These are phyloP conservation scores for Sardina pilchardus DNA, from an alignment of 2,113 vertebrate genomes.

Conservation along the genomic window DNA sequence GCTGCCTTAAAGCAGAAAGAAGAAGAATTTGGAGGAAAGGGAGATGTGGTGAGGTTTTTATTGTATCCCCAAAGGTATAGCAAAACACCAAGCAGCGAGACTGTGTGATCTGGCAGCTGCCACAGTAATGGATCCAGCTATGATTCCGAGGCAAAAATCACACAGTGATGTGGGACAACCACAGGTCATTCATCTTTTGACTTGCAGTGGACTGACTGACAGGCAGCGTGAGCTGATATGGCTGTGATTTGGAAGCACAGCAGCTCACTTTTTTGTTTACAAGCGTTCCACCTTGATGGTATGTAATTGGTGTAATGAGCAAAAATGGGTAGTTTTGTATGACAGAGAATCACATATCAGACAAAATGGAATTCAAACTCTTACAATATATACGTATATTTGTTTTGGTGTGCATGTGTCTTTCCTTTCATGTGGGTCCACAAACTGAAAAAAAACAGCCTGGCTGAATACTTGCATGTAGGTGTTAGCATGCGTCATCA, in stretches of 20 bases:
- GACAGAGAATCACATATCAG: neutral
- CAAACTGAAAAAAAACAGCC: neutral
- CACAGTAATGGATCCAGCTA: neutral
- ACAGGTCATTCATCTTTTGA: neutral
- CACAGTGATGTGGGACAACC: neutral
- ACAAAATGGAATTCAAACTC: neutral
- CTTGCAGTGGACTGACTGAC: neutral
- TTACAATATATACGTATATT: neutral
- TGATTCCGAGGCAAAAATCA: neutral
- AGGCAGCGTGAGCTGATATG: neutral
- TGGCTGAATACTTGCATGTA: neutral
- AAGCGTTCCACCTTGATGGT: neutral
- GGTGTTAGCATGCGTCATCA: constrained; percentile 10
- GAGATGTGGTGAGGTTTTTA: neutral
- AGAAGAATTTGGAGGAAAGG: neutral
- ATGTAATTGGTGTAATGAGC: neutral
- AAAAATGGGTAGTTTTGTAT: neutral
- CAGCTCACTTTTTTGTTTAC: neutral
- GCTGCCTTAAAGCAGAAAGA: neutral
- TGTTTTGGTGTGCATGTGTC: neutral
- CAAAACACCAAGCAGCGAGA: neutral
- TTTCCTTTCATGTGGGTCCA: neutral
- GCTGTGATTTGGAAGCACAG: neutral
- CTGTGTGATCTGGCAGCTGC: too few species aligned
- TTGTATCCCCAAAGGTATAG: neutral